These are phyloP conservation scores for Philereme vetulata DNA, from an alignment of 2,888 invertebrate genomes.

Conservation along the genomic window DNA sequence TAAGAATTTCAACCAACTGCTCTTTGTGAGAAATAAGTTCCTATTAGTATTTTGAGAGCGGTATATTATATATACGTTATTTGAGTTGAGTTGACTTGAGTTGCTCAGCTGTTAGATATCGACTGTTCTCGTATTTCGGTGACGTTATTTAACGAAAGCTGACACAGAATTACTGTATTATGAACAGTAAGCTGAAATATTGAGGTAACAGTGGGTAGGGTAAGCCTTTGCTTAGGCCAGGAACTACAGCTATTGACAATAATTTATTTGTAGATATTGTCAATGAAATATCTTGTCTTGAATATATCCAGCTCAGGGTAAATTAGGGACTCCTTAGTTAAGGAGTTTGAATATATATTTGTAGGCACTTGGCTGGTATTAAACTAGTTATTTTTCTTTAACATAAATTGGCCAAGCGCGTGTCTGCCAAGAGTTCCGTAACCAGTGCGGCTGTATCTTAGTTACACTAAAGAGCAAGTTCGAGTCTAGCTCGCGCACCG, in stretches of 20 bases:
- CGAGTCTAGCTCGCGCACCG: too few species aligned
- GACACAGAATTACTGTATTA: conserved; percentile 34
- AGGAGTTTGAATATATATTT: neutral
- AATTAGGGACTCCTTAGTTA: neutral
- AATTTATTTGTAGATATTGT: conserved; percentile 27
- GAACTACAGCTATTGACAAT: conserved; percentile 28
- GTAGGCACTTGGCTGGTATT: too few species aligned
- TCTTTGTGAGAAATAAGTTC: neutral
- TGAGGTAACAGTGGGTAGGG: conserved; percentile 28
- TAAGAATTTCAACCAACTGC: neutral
- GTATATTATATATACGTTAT: neutral
- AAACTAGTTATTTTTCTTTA: too few species aligned
- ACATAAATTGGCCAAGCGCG: too few species aligned
- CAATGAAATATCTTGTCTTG: conserved; percentile 20
- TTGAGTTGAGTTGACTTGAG: too few species aligned
- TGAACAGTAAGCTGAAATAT: conserved; percentile 33
- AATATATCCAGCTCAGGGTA: conserved; percentile 2
- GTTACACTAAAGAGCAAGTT: too few species aligned
- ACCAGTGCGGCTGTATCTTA: too few species aligned
- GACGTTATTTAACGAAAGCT: conserved; percentile 33
- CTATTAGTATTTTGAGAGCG: neutral
- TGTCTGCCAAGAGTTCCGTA: too few species aligned
- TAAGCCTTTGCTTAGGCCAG: conserved; percentile 29
- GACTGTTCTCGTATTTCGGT: conserved; percentile 24
- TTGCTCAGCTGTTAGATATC: conserved; percentile 22